Percentiles rank a stretch among this genome's conserved stretches.
phyloP scores from a whole-genome alignment of 2,888 invertebrate genomes.

The Sthenelais limicola region DNA sequence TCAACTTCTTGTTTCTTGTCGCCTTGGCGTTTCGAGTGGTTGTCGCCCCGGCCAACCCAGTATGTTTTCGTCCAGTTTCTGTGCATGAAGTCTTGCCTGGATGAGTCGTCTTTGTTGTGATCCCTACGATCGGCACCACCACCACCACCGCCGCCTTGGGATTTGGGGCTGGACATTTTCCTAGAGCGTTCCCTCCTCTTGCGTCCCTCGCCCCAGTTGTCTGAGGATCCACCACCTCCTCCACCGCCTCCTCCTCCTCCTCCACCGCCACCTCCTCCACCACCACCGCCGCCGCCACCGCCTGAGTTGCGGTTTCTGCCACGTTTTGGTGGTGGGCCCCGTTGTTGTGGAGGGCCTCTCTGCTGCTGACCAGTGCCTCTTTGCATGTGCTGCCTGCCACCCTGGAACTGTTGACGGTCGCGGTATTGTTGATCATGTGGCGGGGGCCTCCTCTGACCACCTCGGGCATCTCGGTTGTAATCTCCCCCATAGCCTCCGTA shows the following conservation, averaged over 20 bases:
- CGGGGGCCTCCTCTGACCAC: neutral
- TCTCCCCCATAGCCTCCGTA: too few relatives aligned
- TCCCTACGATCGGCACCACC: neutral
- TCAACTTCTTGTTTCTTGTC: constrained; percentile 2
- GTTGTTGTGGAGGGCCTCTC: constrained; percentile 9
- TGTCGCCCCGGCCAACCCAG: constrained; percentile 25
- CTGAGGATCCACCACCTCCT: neutral
- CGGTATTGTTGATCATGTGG: constrained; percentile 5
- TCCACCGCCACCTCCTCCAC: neutral
- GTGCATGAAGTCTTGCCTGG: neutral
- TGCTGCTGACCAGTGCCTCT: constrained; percentile 20
- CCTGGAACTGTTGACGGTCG: constrained; percentile 12
- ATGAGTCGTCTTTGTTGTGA: constrained; percentile 8
- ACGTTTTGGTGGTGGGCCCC: neutral
- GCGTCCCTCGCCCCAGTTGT: constrained; percentile 14
- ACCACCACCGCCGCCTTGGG: neutral
- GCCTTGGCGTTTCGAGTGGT: neutral
- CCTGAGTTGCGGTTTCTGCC: neutral
- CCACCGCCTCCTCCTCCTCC: neutral
- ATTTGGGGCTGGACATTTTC: neutral
- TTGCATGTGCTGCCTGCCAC: constrained; percentile 18
- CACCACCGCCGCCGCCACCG: neutral
- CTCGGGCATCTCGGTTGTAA: constrained; percentile 15
- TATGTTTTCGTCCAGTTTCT: constrained; percentile 31
- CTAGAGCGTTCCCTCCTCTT: neutral